These are phyloP conservation scores for Ormyrus rosae DNA, from an alignment of 2,888 invertebrate genomes.

Conservation along the genomic window DNA sequence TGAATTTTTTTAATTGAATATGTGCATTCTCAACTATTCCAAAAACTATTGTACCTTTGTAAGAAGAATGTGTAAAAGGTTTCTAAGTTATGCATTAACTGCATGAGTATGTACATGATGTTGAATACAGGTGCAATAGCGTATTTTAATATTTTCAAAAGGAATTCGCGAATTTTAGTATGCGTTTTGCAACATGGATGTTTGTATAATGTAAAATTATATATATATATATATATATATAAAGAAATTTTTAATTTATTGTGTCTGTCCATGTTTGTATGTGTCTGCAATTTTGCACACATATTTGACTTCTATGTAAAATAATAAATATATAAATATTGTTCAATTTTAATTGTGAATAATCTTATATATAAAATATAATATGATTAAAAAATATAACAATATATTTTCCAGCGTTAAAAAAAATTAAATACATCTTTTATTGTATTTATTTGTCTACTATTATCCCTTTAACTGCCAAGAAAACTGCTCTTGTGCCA, in stretches of 20 bases:
- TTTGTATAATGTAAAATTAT: constrained; percentile 34
- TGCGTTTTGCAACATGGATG: constrained; percentile 21
- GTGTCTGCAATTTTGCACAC: constrained; percentile 38
- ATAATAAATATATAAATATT: constrained; percentile 44
- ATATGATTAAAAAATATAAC: constrained; percentile 52
- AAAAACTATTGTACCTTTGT: constrained; percentile 35
- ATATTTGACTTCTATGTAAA: constrained; percentile 50
- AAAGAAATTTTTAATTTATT: constrained; percentile 38
- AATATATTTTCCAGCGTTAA: constrained; percentile 53
- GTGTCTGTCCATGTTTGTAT: constrained; percentile 35
- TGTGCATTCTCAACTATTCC: constrained; percentile 26
- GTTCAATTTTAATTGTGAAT: constrained; percentile 42
- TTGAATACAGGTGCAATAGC: constrained; percentile 22
- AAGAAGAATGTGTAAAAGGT: constrained; percentile 18
- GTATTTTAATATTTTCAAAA: background rate
- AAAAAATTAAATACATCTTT: constrained; percentile 13
- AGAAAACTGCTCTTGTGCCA: no score
- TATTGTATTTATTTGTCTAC: background rate
- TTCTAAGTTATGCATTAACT: constrained; percentile 17
- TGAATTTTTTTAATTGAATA: constrained; percentile 5
- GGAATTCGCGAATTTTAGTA: constrained; percentile 19
- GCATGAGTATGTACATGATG: constrained; percentile 30
- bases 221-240: constrained; percentile 24
- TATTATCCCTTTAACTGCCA: no score
- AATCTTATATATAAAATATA: constrained; percentile 17